A percentile compares a stretch with the other conserved stretches of the same genome.
These are phyloP conservation scores for Cardiocondyla obscurior DNA, from an alignment of 1,140 invertebrate species.

Conservation along the genomic window DNA sequence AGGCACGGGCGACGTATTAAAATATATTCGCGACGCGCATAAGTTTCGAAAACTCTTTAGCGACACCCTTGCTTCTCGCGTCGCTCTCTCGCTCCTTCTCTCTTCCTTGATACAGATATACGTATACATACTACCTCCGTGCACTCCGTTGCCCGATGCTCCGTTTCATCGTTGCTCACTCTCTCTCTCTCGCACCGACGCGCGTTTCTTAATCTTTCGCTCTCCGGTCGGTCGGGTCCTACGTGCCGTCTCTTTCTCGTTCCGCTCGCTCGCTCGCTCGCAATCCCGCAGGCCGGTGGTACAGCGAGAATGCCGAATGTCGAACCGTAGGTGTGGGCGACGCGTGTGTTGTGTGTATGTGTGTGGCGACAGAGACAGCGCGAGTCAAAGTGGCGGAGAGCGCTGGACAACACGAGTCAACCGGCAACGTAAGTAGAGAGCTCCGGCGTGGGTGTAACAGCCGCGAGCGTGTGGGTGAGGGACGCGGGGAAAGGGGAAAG, in stretches of 20 bases:
- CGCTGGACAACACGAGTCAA: slow-evolving; percentile 67
- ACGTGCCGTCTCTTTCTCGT: slow-evolving; percentile 47
- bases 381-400: slow-evolving; percentile 67
- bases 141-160: slow-evolving; percentile 17
- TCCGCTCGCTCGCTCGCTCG: slow-evolving; percentile 33
- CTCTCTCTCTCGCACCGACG: slow-evolving; percentile 57
- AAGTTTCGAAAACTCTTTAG: slow-evolving; percentile 68
- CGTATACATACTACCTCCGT: too few relatives aligned
- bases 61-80: slow-evolving; percentile 65
- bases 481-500: neutral
- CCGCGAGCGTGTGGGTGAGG: slow-evolving; percentile 53
- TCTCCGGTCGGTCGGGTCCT: slow-evolving; percentile 50
- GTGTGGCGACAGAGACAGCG: slow-evolving; percentile 50
- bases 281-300: neutral
- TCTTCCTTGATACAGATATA: slow-evolving; percentile 59
- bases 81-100: slow-evolving; percentile 32
- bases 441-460: slow-evolving; percentile 72
- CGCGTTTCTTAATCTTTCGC: slow-evolving; percentile 70
- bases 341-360: neutral
- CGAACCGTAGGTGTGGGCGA: slow-evolving; percentile 2
- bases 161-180: slow-evolving; percentile 6
- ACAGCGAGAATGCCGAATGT: slow-evolving; percentile 40
- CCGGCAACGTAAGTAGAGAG: slow-evolving; percentile 73
- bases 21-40: neutral
- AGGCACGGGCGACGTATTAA: neutral